These are phyloP conservation scores for Colistium nudipinnis DNA, from an alignment of 2,113 vertebrate genomes.

Conservation along the genomic window DNA sequence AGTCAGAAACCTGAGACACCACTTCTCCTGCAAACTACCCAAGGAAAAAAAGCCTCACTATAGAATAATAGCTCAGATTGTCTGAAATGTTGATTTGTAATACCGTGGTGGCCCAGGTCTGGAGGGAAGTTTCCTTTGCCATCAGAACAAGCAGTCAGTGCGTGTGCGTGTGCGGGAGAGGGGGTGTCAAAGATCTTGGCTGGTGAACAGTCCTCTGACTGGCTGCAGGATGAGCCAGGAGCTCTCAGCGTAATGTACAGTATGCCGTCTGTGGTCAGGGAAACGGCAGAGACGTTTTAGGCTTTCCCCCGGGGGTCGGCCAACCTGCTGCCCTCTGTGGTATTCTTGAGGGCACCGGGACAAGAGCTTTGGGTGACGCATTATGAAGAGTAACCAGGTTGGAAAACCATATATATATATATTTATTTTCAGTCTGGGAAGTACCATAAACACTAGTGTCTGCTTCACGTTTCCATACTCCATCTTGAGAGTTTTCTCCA, in stretches of 20 bases:
- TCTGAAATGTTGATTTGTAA: background rate
- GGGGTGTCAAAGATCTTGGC: constrained; percentile 48
- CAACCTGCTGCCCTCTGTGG: constrained; percentile 64
- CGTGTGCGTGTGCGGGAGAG: constrained; percentile 35
- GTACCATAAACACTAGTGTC: too few relatives aligned
- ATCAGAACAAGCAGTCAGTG: constrained; percentile 19
- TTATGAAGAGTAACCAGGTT: constrained; percentile 1
- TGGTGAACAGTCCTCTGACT: constrained; percentile 16
- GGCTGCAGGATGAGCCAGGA: constrained; percentile 38
- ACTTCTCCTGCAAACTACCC: constrained; percentile 30
- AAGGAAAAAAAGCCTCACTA: constrained; percentile 13
- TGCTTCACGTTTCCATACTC: background rate
- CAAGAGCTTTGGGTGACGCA: constrained; percentile 7
- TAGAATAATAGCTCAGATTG: constrained; percentile 34
- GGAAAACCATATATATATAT: constrained; percentile 1
- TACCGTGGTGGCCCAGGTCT: background rate
- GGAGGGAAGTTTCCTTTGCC: constrained; percentile 40
- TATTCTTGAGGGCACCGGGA: constrained; percentile 54
- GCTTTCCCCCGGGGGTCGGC: constrained; percentile 67
- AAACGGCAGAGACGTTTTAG: constrained; percentile 71
- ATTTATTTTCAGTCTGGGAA: background rate
- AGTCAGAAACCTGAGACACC: constrained; percentile 45
- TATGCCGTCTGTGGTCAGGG: constrained; percentile 64
- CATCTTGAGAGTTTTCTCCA: background rate
- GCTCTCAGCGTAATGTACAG: constrained; percentile 68